These are phyloP conservation scores for Oikopleura dioica DNA, from an alignment of 23 tunicate genomes.

Conservation along the genomic window DNA sequence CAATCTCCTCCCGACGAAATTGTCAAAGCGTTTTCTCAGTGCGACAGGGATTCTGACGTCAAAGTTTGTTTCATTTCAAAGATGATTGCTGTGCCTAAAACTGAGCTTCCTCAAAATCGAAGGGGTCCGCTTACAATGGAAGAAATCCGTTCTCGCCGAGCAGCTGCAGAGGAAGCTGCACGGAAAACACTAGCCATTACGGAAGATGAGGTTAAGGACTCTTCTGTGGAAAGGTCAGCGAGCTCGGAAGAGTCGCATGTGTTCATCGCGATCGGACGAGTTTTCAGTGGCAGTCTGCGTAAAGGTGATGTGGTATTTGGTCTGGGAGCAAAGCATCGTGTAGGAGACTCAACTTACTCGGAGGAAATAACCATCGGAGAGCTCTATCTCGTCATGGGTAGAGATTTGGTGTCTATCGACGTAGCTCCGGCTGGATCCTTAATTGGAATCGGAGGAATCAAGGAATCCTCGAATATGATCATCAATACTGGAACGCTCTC, in stretches of 20 bases:
- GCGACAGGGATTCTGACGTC: conserved; percentile 20
- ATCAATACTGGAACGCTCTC: conserved; percentile 81
- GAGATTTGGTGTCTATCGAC: conserved; percentile 28
- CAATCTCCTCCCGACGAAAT: neutral
- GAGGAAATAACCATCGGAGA: conserved; percentile 19
- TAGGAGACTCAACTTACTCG: conserved; percentile 17
- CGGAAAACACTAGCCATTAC: neutral
- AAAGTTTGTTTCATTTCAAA: conserved; percentile 48
- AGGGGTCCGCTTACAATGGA: conserved; percentile 10
- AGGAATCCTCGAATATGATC: neutral
- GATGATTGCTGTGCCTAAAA: conserved; percentile 46
- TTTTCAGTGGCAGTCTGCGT: conserved; percentile 63
- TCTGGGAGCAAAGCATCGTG: conserved; percentile 54
- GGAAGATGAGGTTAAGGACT: neutral
- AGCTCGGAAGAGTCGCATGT: conserved; percentile 8
- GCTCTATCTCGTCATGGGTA: conserved; percentile 63
- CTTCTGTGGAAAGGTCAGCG: neutral
- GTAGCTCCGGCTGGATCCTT: conserved; percentile 68
- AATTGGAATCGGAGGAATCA: conserved; percentile 25
- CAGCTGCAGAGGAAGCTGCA: neutral
- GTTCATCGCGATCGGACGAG: conserved; percentile 66
- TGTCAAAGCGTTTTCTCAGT: conserved; percentile 19
- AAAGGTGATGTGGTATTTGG: conserved; percentile 42
- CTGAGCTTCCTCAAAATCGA: conserved; percentile 17
- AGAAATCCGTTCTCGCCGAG: neutral